Conservation (phyloP, 2,113 vertebrate species). For the Pomatostomus ruficeps region DNA sequence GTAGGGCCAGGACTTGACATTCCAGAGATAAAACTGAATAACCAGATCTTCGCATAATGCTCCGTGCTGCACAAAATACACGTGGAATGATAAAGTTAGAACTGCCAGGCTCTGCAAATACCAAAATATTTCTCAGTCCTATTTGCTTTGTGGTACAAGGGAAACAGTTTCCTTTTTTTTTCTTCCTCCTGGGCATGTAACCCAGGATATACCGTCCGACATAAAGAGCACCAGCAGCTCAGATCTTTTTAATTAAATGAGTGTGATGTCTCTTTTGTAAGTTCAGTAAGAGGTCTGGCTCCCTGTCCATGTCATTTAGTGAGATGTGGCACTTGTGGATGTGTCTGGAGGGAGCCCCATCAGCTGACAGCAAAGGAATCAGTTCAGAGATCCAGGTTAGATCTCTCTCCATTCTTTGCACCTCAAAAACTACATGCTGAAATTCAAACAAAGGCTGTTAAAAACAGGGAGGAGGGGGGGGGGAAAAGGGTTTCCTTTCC, state of each 20-base stretch:
- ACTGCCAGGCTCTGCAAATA: neutral
- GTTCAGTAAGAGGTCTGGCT: slow-evolving; percentile 19
- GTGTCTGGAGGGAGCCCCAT: neutral
- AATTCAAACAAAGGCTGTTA: slow-evolving; percentile 37
- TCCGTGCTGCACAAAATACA: neutral
- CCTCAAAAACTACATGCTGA: neutral
- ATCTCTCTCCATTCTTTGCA: neutral
- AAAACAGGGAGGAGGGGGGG: neutral
- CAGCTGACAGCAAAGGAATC: neutral
- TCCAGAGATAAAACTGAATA: neutral
- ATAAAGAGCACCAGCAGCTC: neutral
- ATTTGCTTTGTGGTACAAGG: neutral
- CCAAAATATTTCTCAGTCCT: neutral
- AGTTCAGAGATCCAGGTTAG: neutral
- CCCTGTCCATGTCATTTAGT: neutral
- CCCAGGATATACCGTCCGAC: neutral
- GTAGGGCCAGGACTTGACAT: neutral
- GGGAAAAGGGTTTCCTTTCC: neutral
- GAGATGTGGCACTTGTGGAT: neutral
- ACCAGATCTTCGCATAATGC: neutral
- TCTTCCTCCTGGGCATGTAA: neutral
- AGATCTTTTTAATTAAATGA: neutral
- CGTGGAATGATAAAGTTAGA: neutral
- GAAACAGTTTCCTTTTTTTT: neutral
- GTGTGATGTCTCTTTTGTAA: neutral